These are phyloP conservation scores for Synanthedon myopaeformis DNA, from an alignment of 2,888 invertebrate species.

Conservation along the genomic window DNA sequence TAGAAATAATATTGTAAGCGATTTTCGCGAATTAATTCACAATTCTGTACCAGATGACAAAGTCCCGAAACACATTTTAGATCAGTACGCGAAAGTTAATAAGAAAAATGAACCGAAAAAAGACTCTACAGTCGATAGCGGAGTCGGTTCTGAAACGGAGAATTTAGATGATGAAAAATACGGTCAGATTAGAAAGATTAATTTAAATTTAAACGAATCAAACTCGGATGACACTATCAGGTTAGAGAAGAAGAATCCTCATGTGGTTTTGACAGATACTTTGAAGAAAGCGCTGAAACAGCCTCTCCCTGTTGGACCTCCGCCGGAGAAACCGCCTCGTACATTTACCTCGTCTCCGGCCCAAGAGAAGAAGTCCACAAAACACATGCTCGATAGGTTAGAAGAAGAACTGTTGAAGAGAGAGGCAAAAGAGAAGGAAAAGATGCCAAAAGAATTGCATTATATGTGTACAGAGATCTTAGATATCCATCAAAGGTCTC, in stretches of 20 bases:
- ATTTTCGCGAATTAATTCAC: conserved; percentile 8
- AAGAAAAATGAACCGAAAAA: conserved; percentile 38
- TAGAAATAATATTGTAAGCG: conserved; percentile 12
- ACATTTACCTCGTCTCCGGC: conserved; percentile 57
- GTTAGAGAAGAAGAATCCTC: conserved; percentile 55
- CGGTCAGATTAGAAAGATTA: conserved; percentile 35
- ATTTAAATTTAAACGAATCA: conserved; percentile 44
- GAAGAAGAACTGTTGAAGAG: conserved; percentile 70
- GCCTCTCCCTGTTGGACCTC: conserved; percentile 77
- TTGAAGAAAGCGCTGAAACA: conserved; percentile 75
- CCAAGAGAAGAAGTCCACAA: conserved; percentile 59
- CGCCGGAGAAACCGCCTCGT: conserved; percentile 82
- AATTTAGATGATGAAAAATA: conserved; percentile 53
- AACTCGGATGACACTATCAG: conserved; percentile 55
- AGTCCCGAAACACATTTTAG: conserved; percentile 56
- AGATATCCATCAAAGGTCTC: conserved; percentile 41
- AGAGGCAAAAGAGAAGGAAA: conserved; percentile 44
- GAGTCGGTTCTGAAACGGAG: conserved; percentile 63
- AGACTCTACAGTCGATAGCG: conserved; percentile 57
- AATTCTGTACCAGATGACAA: conserved; percentile 47
- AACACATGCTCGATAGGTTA: conserved; percentile 75
- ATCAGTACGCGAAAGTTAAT: conserved; percentile 57
- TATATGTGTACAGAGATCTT: conserved; percentile 63
- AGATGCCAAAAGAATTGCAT: conserved; percentile 55
- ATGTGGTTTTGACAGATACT: conserved; percentile 67